Percentiles rank a stretch among this genome's conserved stretches.
These are phyloP conservation scores for Dryobota labecula DNA, from an alignment of 2,888 invertebrate species.

Conservation along the genomic window DNA sequence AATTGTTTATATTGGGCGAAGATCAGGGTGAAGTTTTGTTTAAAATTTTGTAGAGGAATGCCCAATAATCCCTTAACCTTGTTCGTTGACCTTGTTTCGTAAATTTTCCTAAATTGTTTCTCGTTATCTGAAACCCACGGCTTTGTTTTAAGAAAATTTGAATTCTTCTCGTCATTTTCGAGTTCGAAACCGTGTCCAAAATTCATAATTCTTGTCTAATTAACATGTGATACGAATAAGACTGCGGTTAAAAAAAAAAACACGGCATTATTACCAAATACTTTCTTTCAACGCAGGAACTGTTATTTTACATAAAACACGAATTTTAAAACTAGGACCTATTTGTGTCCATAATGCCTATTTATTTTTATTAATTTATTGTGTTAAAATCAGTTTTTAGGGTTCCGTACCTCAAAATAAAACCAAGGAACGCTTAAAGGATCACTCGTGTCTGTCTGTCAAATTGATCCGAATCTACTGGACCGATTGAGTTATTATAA, in stretches of 20 bases:
- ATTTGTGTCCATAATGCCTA: no score
- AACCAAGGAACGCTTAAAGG: no score
- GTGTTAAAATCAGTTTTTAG: no score
- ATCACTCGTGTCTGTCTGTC: no score
- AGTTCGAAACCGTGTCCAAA: background rate
- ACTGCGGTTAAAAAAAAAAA: no score
- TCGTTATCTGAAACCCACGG: background rate
- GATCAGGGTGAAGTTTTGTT: slow-evolving; percentile 17
- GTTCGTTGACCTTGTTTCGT: background rate
- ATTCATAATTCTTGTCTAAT: background rate
- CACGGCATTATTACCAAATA: no score
- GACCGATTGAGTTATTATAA: no score
- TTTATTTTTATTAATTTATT: no score
- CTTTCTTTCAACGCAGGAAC: background rate
- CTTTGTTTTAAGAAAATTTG: background rate
- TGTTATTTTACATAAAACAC: background rate
- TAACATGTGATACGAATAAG: background rate
- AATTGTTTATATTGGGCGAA: slow-evolving; percentile 49
- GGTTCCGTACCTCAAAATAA: no score
- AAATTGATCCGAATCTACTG: no score
- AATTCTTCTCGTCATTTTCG: background rate
- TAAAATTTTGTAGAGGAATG: background rate
- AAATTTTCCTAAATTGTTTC: background rate
- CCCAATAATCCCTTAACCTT: slow-evolving; percentile 1
- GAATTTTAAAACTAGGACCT: no score